Conservation (phyloP, 2,888 invertebrate genomes). For the Clepsis dumicolana region DNA sequence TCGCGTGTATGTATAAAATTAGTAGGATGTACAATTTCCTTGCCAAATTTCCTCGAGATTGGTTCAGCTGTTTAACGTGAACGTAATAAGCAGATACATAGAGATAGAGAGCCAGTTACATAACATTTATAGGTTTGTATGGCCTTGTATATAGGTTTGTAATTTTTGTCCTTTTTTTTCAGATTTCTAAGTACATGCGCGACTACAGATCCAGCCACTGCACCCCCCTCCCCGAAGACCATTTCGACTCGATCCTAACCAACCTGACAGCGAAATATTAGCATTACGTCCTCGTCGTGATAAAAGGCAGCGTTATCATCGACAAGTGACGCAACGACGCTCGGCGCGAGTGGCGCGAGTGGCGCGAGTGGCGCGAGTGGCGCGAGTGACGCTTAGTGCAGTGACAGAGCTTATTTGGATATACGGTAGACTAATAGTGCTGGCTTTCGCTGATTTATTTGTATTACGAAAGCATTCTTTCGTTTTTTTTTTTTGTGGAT, state of each 20-base stretch:
- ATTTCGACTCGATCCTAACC: constrained; percentile 60
- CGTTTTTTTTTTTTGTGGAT: background rate
- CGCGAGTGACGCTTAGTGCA: constrained; percentile 1
- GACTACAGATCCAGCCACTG: constrained; percentile 96
- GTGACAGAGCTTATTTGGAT: background rate
- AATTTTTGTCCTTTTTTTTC: constrained; percentile 60
- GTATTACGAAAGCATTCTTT: background rate
- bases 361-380: too few relatives aligned
- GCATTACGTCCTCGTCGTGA: constrained; percentile 31
- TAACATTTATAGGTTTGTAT: too few relatives aligned
- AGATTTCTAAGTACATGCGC: constrained; percentile 92
- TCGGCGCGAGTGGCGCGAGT: background rate
- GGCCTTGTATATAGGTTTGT: too few relatives aligned
- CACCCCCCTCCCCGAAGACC: constrained; percentile 90
- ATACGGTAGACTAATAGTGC: too few relatives aligned
- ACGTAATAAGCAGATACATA: too few relatives aligned
- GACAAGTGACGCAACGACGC: constrained; percentile 8
- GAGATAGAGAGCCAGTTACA: too few relatives aligned
- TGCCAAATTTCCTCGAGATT: too few relatives aligned
- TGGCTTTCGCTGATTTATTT: background rate
- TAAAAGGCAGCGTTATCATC: constrained; percentile 2
- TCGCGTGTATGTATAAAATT: too few relatives aligned
- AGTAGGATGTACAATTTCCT: too few relatives aligned
- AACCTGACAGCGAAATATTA: constrained; percentile 26
- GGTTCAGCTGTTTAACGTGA: too few relatives aligned